These are phyloP conservation scores for Limosa lapponica DNA, from an alignment of 2,797 vertebrate genomes.

Conservation along the genomic window DNA sequence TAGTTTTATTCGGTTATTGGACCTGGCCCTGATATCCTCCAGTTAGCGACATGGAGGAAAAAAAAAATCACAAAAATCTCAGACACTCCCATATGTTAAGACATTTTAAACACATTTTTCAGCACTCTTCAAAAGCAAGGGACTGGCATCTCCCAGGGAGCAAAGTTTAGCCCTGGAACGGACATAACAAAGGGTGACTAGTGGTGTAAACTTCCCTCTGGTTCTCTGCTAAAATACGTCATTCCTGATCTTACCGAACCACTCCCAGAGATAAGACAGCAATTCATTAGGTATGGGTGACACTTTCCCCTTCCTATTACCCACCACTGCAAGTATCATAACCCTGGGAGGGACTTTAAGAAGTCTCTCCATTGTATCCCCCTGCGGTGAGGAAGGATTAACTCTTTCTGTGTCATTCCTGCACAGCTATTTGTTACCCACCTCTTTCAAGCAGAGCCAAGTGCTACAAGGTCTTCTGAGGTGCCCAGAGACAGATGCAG, in stretches of 20 bases:
- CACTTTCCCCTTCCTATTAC: not conserved
- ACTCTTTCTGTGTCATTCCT: not conserved
- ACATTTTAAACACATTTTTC: not conserved
- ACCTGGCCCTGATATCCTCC: not conserved
- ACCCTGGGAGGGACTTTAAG: not conserved
- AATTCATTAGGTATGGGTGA: not conserved
- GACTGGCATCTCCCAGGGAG: not conserved
- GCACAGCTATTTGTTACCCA: not conserved
- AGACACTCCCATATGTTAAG: not conserved
- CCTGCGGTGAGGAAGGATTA: not conserved
- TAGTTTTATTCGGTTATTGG: not conserved
- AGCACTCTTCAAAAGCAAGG: not conserved
- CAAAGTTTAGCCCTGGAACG: not conserved
- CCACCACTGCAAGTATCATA: not conserved
- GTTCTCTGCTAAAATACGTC: not conserved
- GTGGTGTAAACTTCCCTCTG: not conserved
- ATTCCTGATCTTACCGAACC: not conserved
- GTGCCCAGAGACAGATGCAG: constrained; percentile 59
- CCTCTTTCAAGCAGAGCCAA: constrained; percentile 19
- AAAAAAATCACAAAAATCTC: not conserved
- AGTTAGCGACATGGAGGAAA: not conserved
- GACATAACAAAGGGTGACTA: not conserved
- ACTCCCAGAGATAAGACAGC: not conserved
- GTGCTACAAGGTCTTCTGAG: constrained; percentile 48
- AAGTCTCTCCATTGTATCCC: not conserved